Conservation (phyloP, 1,140 invertebrate species). For the Plectrocnemia conspersa region DNA sequence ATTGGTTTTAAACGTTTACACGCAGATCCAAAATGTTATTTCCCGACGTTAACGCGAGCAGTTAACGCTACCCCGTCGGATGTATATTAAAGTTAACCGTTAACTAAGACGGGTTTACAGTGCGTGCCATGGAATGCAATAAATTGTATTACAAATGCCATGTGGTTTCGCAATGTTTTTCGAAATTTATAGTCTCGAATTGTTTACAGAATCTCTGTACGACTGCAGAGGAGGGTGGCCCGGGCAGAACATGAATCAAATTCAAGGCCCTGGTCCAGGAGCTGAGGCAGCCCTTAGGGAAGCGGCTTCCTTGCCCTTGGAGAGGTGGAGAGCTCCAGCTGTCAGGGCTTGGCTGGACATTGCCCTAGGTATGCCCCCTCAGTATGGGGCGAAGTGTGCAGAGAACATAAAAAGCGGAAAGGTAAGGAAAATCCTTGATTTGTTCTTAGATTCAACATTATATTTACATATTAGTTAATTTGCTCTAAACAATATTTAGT, state of each 20-base stretch:
- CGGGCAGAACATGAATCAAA: not conserved
- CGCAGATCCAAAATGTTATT: too few relatives aligned
- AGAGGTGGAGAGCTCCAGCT: constrained; percentile 85
- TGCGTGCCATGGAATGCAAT: too few relatives aligned
- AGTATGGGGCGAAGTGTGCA: constrained; percentile 82
- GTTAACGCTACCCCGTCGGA: too few relatives aligned
- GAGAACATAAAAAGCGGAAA: constrained; percentile 94
- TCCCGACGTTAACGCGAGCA: too few relatives aligned
- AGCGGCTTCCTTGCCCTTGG: constrained; percentile 81
- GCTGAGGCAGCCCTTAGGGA: constrained; percentile 68
- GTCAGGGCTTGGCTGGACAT: constrained; percentile 92
- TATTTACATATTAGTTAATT: not conserved
- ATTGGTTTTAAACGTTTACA: too few relatives aligned
- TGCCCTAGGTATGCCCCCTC: constrained; percentile 87
- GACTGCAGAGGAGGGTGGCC: constrained; percentile 29
- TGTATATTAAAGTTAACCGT: too few relatives aligned
- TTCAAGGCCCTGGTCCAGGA: constrained; percentile 36
- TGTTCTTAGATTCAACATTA: constrained; percentile 1
- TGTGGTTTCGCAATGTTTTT: too few relatives aligned
- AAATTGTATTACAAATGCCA: too few relatives aligned
- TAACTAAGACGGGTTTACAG: too few relatives aligned
- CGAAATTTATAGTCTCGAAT: too few relatives aligned
- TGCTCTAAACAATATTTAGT: not conserved
- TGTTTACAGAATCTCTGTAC: constrained; percentile 32
- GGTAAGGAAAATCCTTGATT: constrained; percentile 50